phyloP scores from a whole-genome alignment of 2,797 vertebrate genomes.

The Sitta carolinensis region DNA sequence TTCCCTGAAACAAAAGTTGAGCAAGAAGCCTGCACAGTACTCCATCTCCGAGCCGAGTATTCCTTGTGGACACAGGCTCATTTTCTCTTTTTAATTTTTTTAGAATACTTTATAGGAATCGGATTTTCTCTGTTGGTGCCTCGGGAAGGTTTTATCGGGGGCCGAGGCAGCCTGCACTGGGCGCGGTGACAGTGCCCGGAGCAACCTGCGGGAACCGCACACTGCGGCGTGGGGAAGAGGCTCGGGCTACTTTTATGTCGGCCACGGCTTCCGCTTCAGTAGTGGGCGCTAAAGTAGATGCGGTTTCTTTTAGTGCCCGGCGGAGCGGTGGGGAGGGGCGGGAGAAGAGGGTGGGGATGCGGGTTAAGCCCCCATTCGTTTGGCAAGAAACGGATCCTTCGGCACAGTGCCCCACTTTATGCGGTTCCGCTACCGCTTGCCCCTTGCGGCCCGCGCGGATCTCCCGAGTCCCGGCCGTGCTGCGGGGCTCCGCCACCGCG shows the following conservation, averaged over 20 bases:
- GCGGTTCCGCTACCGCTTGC: neutral
- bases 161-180: neutral
- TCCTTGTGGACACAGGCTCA: neutral
- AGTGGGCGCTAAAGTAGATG: constrained; percentile 23
- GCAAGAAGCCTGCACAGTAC: neutral
- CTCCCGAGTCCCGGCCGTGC: neutral
- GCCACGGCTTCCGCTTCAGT: neutral
- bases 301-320: neutral
- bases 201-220: neutral
- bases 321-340: neutral
- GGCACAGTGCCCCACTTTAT: neutral
- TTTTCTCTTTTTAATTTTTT: neutral
- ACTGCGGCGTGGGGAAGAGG: neutral
- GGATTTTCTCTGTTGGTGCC: neutral
- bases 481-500: neutral
- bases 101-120: neutral
- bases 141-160: neutral
- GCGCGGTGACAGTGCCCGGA: neutral
- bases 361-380: neutral
- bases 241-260: neutral
- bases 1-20: neutral
- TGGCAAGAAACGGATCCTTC: neutral
- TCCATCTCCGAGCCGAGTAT: neutral
- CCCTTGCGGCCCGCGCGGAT: neutral
- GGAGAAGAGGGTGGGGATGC: neutral